Evolutionary conservation across 2,888 invertebrate species (phyloP).

Genomic region (Meteorus cinctellus): DNA sequence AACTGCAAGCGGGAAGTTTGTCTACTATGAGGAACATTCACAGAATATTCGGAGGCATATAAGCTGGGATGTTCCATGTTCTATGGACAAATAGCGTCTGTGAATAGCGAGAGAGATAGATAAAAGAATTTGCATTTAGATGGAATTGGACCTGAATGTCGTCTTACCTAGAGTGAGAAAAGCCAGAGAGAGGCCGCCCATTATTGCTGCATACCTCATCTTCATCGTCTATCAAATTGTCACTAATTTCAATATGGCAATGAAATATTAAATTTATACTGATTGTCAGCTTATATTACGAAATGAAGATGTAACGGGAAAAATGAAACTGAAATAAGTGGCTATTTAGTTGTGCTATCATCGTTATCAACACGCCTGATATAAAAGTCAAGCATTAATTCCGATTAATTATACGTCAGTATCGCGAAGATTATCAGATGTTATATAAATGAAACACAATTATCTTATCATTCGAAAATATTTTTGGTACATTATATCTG

Average conservation of each 20-base stretch:
- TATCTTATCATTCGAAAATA: background rate
- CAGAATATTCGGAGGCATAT: background rate
- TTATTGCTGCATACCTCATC: slow-evolving; percentile 16
- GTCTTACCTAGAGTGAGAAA: slow-evolving; percentile 6
- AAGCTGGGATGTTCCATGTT: background rate
- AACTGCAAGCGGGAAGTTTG: background rate
- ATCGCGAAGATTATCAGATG: background rate
- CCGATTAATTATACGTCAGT: background rate
- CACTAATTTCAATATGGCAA: background rate
- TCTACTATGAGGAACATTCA: background rate
- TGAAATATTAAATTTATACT: background rate
- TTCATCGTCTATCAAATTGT: background rate
- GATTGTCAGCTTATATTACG: too few relatives aligned
- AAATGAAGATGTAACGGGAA: too few relatives aligned
- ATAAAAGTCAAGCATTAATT: too few relatives aligned
- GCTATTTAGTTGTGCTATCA: too few relatives aligned
- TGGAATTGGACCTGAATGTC: slow-evolving; percentile 13
- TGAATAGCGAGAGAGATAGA: background rate
- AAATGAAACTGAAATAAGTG: too few relatives aligned
- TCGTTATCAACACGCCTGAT: too few relatives aligned
- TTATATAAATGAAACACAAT: background rate
- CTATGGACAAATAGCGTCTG: background rate
- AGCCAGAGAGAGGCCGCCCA: background rate
- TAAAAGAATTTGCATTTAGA: slow-evolving; percentile 24
- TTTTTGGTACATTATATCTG: background rate